phyloP scores from a whole-genome alignment of 1,140 invertebrate species.

The Caenorhabditis elegans region WBcel235 BX284605.5:5094501-5095000 shows the following conservation, averaged over 20 bases:
- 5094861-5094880: too few relatives aligned
- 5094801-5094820: background rate
- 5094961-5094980: background rate
- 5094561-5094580: background rate
- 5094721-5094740: constrained; percentile 28
- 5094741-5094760: constrained; percentile 13
- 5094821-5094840: background rate
- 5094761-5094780: constrained; percentile 24
- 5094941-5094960: background rate
- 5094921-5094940: background rate
- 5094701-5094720: too few relatives aligned
- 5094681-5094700: background rate
- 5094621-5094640: background rate
- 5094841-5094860: background rate
- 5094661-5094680: constrained; percentile 10
- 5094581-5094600: background rate
- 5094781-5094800: background rate
- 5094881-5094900: too few relatives aligned
- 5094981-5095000: background rate
- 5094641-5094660: background rate
- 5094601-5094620: background rate
- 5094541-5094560: background rate
- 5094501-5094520: background rate
- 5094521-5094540: background rate
- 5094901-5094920: background rate